Conservation (phyloP, 2,888 invertebrate genomes). For the Pachydiplax longipennis region DNA sequence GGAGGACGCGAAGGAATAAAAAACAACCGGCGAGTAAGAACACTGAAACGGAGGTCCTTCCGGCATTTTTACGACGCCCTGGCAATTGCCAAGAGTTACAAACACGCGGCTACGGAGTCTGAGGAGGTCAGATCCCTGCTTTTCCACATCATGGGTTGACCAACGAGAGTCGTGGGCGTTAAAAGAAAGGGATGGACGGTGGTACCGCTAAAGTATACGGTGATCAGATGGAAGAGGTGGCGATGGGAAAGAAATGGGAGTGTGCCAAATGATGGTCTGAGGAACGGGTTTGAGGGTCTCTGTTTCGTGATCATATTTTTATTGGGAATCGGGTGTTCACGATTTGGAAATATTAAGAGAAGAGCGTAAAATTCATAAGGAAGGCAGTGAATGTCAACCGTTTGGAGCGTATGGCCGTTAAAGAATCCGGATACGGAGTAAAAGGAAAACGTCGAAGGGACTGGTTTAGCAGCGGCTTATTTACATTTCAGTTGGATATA, state of each 20-base stretch:
- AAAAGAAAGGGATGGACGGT: background rate
- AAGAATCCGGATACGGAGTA: no score
- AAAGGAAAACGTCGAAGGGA: no score
- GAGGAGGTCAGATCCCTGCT: background rate
- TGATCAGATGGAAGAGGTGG: background rate
- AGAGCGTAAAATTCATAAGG: no score
- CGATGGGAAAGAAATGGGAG: background rate
- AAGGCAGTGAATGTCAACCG: no score
- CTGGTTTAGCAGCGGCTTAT: no score
- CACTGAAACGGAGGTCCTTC: background rate
- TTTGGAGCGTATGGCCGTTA: no score
- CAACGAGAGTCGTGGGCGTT: background rate
- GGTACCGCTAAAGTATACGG: background rate
- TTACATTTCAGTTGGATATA: no score
- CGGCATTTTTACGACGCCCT: background rate
- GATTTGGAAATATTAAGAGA: no score
- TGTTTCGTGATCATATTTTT: background rate
- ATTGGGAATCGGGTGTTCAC: background rate
- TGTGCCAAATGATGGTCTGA: background rate
- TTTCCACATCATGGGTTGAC: background rate
- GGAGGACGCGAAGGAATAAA: background rate
- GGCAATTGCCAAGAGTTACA: background rate
- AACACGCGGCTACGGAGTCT: background rate
- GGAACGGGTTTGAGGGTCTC: background rate
- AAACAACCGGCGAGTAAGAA: background rate